Evolutionary conservation across 2,888 invertebrate species (phyloP), one percentile per base, ranked within the genome.

Genomic region (Tetrapedia diversipes): DNA sequence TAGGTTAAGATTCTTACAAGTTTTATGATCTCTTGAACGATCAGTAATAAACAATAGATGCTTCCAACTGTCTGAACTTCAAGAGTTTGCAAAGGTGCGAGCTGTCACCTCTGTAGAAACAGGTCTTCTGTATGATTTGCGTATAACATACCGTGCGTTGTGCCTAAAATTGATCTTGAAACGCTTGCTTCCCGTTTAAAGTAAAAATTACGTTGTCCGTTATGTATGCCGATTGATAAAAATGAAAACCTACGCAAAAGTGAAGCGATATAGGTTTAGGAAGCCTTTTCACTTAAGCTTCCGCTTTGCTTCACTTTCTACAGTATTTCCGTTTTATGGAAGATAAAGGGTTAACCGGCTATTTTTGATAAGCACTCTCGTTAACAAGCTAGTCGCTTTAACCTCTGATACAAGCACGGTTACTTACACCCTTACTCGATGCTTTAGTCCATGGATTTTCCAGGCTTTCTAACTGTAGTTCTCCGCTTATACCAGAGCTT

Each of bases 401-500:
- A 69, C 63, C 61, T 77, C 29, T 27, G 49, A 19, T 53, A 66
- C 72, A 64, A 68, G 64, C 54, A 45, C 67, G 41, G 24, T n/a
- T 66, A 56, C 59, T 70, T 41, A 47, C 22, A 54, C 63, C 61
- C 57, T 68, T 53, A 54, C 24, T 39, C 68, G n/a, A 27, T 43
- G 53, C 56, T 53, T 59, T 56, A 57, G 51, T 60, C 49, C 47
- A 45, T 22, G 64, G 80, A 80, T 80, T 77, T 77, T 67, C 80
- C 72, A 45, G 51, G 65, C 65, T 80, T 74, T 43, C 47, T 29
- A 53, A 65, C 74, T 56, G 67, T 81, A 67, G 68, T 70, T 59
- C 70, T 45, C 57, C 61, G 74, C 57, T 80, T 71, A 69, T 61
- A 43, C 56, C 53, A 27, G 53, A 74, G 71, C 68, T 81, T 80